phyloP scores from a whole-genome alignment of 2,797 vertebrate genomes.

The Tapera naevia region DNA sequence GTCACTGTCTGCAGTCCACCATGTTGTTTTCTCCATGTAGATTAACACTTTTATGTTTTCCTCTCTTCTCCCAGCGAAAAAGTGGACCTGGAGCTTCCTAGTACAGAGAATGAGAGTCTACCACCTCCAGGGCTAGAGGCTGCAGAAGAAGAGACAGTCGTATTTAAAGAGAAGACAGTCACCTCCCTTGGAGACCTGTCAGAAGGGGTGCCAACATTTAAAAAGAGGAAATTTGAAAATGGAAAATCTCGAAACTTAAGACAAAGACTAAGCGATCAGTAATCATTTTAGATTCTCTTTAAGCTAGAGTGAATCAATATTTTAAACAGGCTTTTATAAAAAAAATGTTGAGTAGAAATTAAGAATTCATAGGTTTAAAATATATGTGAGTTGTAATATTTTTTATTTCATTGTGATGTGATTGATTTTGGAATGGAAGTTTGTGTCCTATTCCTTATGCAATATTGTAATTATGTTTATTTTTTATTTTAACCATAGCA shows the following conservation, averaged over 20 bases:
- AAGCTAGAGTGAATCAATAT: constrained; percentile 18
- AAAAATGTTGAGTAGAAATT: constrained; percentile 47
- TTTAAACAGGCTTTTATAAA: constrained; percentile 57
- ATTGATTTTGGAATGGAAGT: constrained; percentile 63
- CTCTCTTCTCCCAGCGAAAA: constrained; percentile 76
- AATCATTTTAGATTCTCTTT: constrained; percentile 29
- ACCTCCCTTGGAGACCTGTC: constrained; percentile 87
- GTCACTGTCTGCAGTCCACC: not conserved
- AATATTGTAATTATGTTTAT: constrained; percentile 70
- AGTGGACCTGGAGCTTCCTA: constrained; percentile 90
- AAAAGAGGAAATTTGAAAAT: constrained; percentile 90
- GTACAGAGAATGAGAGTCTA: constrained; percentile 69
- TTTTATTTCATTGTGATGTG: constrained; percentile 62
- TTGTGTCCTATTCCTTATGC: constrained; percentile 62
- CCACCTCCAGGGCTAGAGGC: constrained; percentile 55
- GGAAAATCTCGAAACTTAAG: constrained; percentile 90
- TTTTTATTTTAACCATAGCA: constrained; percentile 55
- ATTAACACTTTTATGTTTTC: constrained; percentile 8
- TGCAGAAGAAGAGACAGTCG: constrained; percentile 80
- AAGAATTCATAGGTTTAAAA: constrained; percentile 65
- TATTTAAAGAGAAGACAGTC: constrained; percentile 93
- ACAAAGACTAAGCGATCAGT: constrained; percentile 87
- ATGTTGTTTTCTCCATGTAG: not conserved
- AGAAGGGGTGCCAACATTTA: constrained; percentile 81
- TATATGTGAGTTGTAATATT: constrained; percentile 64